Base-by-base conservation (phyloP, 2,888 invertebrate species). In the Chrysolina americana region DNA sequence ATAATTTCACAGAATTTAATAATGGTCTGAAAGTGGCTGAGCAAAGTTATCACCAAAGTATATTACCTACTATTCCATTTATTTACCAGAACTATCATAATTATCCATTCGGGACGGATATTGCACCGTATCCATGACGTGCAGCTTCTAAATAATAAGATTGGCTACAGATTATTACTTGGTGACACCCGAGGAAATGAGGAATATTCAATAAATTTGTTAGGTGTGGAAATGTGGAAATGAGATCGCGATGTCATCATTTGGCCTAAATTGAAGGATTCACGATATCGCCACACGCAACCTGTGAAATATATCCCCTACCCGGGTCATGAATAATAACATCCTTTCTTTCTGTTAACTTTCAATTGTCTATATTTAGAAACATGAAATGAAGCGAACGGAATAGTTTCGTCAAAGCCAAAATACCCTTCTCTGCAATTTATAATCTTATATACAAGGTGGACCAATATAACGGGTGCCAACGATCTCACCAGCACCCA, bases 121-220 rank as follows among this genome's bases (percentile, higher is more conserved):
- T 78, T 78, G 71, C 68, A 62, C 68, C 63, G 65, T 65, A 78
- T 78, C 69, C 70, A 63, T 66, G 64, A 70, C 71, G 70, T 47
- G 66, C 72, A 75, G 73, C 56, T 19, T 68, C 69, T 73, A 75
- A 78, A 76, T 72, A 73, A 78, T 74, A 78, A 78, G 78, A 75
- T 78, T 73, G 71, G 65, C 64, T 70, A 64, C 70, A 75, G 76
- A 78, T 78, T 76, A 73, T 47, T 70, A 53, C 28, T 21, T 41
- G 41, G 64, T 70, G 73, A 66, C 73, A 73, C 21, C 28, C 64
- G 28, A 70, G 76, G 76, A 76, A 76, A 76, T 76, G 73, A 71
- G 73, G 70, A 76, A 66, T 76, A 73, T 76, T 70, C 66, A 68
- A 76, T 76, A 44, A 70, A 76, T 59, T 59, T 59, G 59, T 59